Conservation (phyloP, 2,113 vertebrate species). For the Diadophis punctatus region DNA sequence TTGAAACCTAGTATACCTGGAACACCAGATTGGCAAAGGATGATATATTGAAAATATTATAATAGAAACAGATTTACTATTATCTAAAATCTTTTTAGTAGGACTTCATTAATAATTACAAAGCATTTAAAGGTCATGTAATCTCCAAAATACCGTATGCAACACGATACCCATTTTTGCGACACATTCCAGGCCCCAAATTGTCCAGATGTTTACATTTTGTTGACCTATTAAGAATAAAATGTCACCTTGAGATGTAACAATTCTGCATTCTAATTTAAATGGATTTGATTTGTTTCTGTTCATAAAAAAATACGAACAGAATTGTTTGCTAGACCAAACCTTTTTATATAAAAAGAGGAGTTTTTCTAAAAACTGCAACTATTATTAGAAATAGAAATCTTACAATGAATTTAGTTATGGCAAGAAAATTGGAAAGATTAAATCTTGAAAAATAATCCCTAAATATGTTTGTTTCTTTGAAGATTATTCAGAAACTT, state of each 20-base stretch:
- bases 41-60: not conserved
- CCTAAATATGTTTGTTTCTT: not conserved
- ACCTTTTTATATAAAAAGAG: not conserved
- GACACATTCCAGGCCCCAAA: not conserved
- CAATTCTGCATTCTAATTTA: not conserved
- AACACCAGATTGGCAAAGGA: not conserved
- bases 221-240: not conserved
- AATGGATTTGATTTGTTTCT: not conserved
- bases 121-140: not conserved
- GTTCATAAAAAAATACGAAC: not conserved
- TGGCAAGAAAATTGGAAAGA: not conserved
- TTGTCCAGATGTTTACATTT: not conserved
- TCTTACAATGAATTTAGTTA: not conserved
- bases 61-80: not conserved
- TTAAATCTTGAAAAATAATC: not conserved
- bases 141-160: not conserved
- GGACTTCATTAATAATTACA: not conserved
- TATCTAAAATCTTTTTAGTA: not conserved
- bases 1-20: not conserved
- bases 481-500: not conserved
- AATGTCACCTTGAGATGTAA: not conserved
- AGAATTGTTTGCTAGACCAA: not conserved
- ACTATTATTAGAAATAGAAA: not conserved
- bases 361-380: not conserved
- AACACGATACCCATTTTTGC: not conserved